These are phyloP conservation scores for Fabriciana adippe DNA, from an alignment of 2,888 invertebrate species.

Conservation along the genomic window DNA sequence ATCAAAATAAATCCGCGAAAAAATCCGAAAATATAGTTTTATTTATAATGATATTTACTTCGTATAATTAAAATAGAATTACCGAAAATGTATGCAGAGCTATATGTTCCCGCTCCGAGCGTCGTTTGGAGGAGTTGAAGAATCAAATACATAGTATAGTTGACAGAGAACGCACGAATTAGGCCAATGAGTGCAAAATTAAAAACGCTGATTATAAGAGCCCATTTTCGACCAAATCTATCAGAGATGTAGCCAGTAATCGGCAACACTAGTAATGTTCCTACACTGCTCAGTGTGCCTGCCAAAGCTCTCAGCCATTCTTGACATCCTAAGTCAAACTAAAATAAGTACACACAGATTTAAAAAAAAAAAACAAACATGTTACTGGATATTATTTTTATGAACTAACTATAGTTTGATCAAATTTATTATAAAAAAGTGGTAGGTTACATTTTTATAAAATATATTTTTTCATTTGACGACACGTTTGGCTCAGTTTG, in stretches of 20 bases:
- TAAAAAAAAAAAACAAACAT: not conserved
- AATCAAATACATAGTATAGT: constrained; percentile 66
- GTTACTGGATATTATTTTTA: not conserved
- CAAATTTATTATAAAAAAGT: not conserved
- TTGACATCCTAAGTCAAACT: constrained; percentile 83
- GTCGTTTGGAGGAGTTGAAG: constrained; percentile 69
- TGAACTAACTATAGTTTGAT: constrained; percentile 9
- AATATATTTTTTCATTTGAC: too few relatives aligned
- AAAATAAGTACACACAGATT: constrained; percentile 6
- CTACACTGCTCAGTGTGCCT: constrained; percentile 84
- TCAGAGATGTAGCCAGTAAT: constrained; percentile 85
- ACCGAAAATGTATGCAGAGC: constrained; percentile 59
- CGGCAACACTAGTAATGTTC: constrained; percentile 84
- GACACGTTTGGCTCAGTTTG: too few relatives aligned
- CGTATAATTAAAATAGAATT: constrained; percentile 5
- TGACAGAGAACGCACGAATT: constrained; percentile 76
- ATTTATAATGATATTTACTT: not conserved
- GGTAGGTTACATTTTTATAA: too few relatives aligned
- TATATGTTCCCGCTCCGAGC: constrained; percentile 66
- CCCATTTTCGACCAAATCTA: constrained; percentile 70
- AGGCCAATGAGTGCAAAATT: constrained; percentile 53
- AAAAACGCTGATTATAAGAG: constrained; percentile 59
- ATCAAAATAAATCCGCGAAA: too few relatives aligned
- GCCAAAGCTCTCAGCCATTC: constrained; percentile 85
- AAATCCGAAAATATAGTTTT: too few relatives aligned